phyloP scores from a whole-genome alignment of 2,797 vertebrate genomes.

The Poecilia velifera region DNA sequence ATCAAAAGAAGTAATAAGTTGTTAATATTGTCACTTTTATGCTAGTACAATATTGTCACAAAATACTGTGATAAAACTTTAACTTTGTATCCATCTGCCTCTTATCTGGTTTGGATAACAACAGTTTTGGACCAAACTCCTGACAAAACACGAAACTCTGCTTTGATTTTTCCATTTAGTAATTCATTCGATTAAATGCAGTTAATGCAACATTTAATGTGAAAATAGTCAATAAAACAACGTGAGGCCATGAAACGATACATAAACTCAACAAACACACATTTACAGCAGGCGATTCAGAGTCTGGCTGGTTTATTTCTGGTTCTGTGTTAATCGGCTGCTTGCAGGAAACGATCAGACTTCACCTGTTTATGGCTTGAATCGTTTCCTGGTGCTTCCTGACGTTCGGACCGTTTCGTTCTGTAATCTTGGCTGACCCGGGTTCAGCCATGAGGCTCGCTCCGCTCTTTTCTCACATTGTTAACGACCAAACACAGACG shows the following conservation, averaged over 20 bases:
- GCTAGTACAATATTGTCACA: too few relatives aligned
- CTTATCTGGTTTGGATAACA: too few relatives aligned
- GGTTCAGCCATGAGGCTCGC: not conserved
- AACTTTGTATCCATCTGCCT: too few relatives aligned
- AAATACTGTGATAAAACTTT: too few relatives aligned
- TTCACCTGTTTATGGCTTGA: not conserved
- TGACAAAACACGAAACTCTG: not conserved
- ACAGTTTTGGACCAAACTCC: not conserved
- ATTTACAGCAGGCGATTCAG: not conserved
- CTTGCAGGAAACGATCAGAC: not conserved
- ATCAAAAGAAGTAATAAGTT: too few relatives aligned
- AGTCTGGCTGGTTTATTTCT: not conserved
- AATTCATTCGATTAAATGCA: too few relatives aligned
- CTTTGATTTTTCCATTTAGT: not conserved
- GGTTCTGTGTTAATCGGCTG: not conserved
- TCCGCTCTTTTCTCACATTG: not conserved
- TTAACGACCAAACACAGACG: constrained; percentile 19
- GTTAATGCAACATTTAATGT: not conserved
- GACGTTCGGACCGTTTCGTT: not conserved
- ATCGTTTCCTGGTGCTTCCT: not conserved
- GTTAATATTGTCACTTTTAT: too few relatives aligned
- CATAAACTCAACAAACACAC: not conserved
- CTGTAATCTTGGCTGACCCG: constrained; percentile 1
- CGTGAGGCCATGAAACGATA: not conserved
- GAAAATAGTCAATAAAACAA: not conserved